These are phyloP conservation scores for Hypomesus transpacificus DNA, from an alignment of 2,113 vertebrate genomes.

Conservation along the genomic window DNA sequence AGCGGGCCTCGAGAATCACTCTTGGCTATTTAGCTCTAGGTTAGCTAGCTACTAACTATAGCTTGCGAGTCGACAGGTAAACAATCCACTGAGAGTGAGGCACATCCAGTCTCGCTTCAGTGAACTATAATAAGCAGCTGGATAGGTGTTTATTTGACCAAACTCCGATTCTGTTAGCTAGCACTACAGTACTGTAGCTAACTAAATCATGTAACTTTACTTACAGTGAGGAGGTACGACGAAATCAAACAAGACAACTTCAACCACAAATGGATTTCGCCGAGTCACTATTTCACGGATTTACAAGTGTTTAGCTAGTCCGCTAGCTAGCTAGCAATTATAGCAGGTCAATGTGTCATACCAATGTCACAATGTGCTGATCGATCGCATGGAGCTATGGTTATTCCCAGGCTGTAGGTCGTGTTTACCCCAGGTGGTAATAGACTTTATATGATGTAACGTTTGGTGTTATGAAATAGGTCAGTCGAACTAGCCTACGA, in stretches of 20 bases:
- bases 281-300: not conserved
- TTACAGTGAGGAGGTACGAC: not conserved
- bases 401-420: not conserved
- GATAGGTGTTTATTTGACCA: too few relatives aligned
- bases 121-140: too few relatives aligned
- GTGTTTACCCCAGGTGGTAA: constrained; percentile 40
- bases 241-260: not conserved
- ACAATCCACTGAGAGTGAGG: too few relatives aligned
- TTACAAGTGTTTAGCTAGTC: not conserved
- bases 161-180: too few relatives aligned
- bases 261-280: not conserved
- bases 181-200: too few relatives aligned
- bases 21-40: too few relatives aligned
- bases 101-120: too few relatives aligned
- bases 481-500: constrained; percentile 18
- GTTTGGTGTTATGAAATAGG: constrained; percentile 51
- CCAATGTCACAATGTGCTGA: constrained; percentile 5
- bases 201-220: too few relatives aligned
- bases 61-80: too few relatives aligned
- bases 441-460: constrained; percentile 59
- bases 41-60: too few relatives aligned
- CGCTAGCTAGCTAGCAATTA: constrained; percentile 6
- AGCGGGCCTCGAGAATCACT: too few relatives aligned
- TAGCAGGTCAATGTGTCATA: constrained; percentile 23
- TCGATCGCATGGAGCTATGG: not conserved